A percentile compares a stretch with the other conserved stretches of the same genome.
Conservation (phyloP, 2,797 vertebrate species). For the Cheirogaleus major region DNA sequence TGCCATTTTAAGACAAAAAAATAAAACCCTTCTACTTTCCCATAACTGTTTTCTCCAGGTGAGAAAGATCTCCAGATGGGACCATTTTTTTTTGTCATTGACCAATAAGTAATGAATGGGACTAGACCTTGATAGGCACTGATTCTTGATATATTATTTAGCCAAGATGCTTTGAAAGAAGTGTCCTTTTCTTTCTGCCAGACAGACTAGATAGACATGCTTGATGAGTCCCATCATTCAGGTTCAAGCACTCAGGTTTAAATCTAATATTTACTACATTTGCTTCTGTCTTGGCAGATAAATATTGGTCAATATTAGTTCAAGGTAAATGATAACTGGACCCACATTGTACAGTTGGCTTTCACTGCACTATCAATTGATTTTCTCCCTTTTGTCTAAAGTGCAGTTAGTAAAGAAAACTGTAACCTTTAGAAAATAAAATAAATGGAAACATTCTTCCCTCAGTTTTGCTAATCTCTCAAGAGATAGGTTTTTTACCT, state of each 20-base stretch:
- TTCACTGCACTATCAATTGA: background rate
- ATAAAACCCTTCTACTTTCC: background rate
- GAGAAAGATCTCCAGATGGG: background rate
- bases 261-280: background rate
- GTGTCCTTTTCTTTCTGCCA: constrained; percentile 36
- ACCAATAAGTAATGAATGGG: background rate
- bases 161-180: constrained; percentile 28
- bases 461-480: constrained; percentile 13
- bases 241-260: background rate
- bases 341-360: background rate
- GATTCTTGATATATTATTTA: background rate
- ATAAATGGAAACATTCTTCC: background rate
- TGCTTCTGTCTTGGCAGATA: background rate
- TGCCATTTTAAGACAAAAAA: background rate
- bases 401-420: constrained; percentile 6
- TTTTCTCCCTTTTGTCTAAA: constrained; percentile 27
- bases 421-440: background rate
- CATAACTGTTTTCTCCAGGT: background rate
- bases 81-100: background rate
- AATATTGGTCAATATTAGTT: constrained; percentile 54
- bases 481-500: background rate
- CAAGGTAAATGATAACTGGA: background rate
- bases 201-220: background rate
- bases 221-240: background rate
- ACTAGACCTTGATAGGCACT: background rate